phyloP scores from a whole-genome alignment of 2,113 vertebrate genomes.

The Cinclus cinclus region DNA sequence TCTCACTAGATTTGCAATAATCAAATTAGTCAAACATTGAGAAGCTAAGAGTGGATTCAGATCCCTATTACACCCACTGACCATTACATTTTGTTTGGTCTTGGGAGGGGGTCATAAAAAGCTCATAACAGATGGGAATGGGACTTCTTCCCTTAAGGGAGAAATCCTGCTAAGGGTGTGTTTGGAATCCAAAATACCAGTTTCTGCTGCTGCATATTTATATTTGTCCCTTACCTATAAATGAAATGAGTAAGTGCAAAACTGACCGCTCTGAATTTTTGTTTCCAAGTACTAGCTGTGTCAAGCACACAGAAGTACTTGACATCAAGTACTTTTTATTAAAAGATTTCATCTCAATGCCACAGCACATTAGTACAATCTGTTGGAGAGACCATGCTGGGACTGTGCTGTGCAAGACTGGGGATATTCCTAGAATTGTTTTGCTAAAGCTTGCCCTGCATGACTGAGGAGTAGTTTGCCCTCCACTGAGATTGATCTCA shows the following conservation, averaged over 20 bases:
- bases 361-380: background rate
- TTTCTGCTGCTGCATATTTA: background rate
- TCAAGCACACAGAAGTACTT: background rate
- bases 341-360: background rate
- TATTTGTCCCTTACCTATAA: background rate
- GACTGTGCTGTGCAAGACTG: background rate
- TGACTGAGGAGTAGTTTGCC: background rate
- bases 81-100: background rate
- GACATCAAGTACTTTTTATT: background rate
- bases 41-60: background rate
- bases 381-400: background rate
- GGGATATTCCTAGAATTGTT: background rate
- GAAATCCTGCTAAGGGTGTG: background rate
- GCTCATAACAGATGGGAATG: background rate
- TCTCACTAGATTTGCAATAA: background rate
- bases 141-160: background rate
- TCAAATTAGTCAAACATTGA: background rate
- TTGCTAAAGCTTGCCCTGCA: background rate
- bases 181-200: background rate
- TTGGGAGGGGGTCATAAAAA: background rate
- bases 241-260: background rate
- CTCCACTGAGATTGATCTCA: background rate
- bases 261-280: background rate
- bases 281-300: background rate
- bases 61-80: background rate